Evolutionary conservation across 2,113 vertebrate species (phyloP).

Genomic region (Eonycteris spelaea): DNA sequence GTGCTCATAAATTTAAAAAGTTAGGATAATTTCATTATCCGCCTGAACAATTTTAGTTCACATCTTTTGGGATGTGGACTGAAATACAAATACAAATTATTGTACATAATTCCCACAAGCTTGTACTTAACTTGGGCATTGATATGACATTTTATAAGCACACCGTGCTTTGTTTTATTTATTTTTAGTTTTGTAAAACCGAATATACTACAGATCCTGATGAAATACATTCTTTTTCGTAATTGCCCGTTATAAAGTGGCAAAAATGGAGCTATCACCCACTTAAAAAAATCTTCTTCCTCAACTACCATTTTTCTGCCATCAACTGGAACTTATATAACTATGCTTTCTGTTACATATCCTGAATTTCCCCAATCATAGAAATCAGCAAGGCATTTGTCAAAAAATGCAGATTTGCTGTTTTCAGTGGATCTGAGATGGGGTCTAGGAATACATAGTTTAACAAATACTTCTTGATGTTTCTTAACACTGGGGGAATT

Average conservation of each 20-base stretch:
- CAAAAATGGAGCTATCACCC: background rate
- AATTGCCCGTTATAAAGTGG: background rate
- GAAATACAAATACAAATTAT: background rate
- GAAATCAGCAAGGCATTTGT: background rate
- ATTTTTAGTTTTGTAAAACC: constrained; percentile 24
- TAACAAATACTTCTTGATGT: background rate
- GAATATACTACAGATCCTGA: background rate
- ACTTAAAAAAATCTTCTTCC: background rate
- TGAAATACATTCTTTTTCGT: background rate
- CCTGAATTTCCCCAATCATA: background rate
- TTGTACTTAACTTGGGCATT: background rate
- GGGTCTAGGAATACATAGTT: background rate
- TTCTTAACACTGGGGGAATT: background rate
- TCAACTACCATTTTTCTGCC: background rate
- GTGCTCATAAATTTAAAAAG: constrained; percentile 41
- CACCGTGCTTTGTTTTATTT: background rate
- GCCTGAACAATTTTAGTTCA: background rate
- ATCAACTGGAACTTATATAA: background rate
- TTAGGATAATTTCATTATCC: background rate
- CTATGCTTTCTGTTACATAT: background rate
- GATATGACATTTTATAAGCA: background rate
- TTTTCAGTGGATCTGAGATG: background rate
- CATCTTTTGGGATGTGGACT: background rate
- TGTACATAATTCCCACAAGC: background rate
- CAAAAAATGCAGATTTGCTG: background rate